phyloP scores from a whole-genome alignment of 2,888 invertebrate species.

The Idaea dimidiata region DNA sequence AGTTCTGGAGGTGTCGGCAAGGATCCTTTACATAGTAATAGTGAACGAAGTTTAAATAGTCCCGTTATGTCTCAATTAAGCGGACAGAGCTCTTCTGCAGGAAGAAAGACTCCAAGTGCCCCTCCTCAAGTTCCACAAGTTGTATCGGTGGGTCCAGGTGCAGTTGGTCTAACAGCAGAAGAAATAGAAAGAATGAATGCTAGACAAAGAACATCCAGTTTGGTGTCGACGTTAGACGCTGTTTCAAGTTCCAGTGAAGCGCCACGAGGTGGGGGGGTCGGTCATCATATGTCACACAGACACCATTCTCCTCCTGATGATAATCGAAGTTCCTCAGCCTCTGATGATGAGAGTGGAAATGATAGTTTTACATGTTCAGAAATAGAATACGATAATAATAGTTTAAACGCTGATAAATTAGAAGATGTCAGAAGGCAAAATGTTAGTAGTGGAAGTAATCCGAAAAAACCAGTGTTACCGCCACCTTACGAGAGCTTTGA shows the following conservation, averaged over 20 bases:
- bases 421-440: conserved; percentile 82
- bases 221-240: conserved; percentile 95
- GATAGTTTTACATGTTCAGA: conserved; percentile 99
- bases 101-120: conserved; percentile 86
- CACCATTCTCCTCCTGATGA: conserved; percentile 88
- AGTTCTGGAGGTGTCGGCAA: conserved; percentile 93
- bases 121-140: conserved; percentile 86
- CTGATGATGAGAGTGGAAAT: conserved; percentile 95
- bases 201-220: conserved; percentile 92
- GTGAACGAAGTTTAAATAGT: conserved; percentile 94
- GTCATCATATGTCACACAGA: conserved; percentile 85
- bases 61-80: conserved; percentile 96
- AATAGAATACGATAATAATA: conserved; percentile 97
- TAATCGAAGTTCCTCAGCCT: conserved; percentile 87
- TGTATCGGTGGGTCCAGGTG: conserved; percentile 83
- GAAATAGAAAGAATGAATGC: conserved; percentile 95
- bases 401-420: conserved; percentile 88
- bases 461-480: conserved; percentile 85
- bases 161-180: conserved; percentile 94
- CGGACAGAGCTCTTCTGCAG: conserved; percentile 90
- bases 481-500: conserved; percentile 95
- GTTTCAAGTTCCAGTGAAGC: conserved; percentile 95
- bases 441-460: conserved; percentile 74
- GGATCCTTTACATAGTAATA: conserved; percentile 94
- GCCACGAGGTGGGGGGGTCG: conserved; percentile 84